These are phyloP conservation scores for Etia nguti DNA, from an alignment of 2,113 vertebrate genomes.

Conservation along the genomic window DNA sequence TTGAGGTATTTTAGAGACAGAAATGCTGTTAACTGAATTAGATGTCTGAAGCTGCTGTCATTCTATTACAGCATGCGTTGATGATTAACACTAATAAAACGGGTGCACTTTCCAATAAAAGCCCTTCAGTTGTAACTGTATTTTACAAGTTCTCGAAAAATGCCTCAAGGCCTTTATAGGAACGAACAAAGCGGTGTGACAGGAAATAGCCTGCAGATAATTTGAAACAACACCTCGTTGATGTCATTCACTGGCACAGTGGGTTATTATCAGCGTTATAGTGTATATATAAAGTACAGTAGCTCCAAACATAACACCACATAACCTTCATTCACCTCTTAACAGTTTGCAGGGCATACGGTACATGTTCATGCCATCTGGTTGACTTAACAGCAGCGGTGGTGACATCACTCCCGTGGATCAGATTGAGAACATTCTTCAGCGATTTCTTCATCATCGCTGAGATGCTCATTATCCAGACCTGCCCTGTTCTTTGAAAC, in stretches of 20 bases:
- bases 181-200: not conserved
- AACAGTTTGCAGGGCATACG: slow-evolving; percentile 17
- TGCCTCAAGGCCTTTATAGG: not conserved
- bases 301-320: slow-evolving; percentile 13
- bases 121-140: not conserved
- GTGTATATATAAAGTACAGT: not conserved
- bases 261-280: not conserved
- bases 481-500: slow-evolving; percentile 38
- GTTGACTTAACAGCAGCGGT: slow-evolving; percentile 24
- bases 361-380: slow-evolving; percentile 49
- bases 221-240: not conserved
- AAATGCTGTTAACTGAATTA: not conserved
- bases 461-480: slow-evolving; percentile 57
- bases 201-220: not conserved
- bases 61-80: not conserved
- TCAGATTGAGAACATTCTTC: slow-evolving; percentile 57
- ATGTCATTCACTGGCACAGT: not conserved
- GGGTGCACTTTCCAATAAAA: not conserved
- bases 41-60: not conserved
- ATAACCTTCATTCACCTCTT: not conserved
- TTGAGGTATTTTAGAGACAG: not conserved
- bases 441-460: slow-evolving; percentile 38
- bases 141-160: not conserved
- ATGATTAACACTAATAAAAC: not conserved
- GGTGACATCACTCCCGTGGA: slow-evolving; percentile 61